Base-by-base conservation (phyloP, 2,888 invertebrate species). In the Drosophila suboccidentalis region DNA sequence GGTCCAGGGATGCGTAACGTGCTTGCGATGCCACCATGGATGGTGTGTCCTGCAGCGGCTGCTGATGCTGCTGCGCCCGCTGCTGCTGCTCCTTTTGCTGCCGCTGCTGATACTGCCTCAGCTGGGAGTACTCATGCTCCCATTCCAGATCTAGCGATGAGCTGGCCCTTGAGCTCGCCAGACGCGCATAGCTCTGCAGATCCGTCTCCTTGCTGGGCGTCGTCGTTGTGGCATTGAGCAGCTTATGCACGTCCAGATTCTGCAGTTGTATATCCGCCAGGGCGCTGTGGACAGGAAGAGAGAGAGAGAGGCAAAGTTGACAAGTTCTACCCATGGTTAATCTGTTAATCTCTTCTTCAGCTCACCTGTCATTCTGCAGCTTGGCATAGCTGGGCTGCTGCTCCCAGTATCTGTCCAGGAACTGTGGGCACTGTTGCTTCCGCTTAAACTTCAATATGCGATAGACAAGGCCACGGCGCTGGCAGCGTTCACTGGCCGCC, bases 61-160 rank as follows among this genome's bases (percentile, higher is more conserved):
- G 58, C 15, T 49, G 63, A 29, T 57, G 41, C 46, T 72, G 69
- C 9, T 63, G 70, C 13, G 64, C 51, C 50, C 29, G 29, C 29
- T 29, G 22, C 22, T 22, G 29, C 29, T 62, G 58, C 22, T 78
- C 72, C 49, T 75, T 76, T 6, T 81, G 80, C 32, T 70, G 78
- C 6, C 58, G 71, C 65, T 85, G 86, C 13, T 82, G 81, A 19
- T 80, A 72, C 41, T 81, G 71, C 2, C 76, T 44, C 62, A 90
- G 47, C 69, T 90, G 74, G 0, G 80, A 76, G 66, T 92, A 94
- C 92, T 95, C 95, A 85, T 95, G 95, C 91, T 95, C 95, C 95
- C 95, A 95, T 91, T 95, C 95, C 62, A 95, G 92, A 87, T 95
- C 95, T 63, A 95, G 91, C 4, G 95, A 95, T 26, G 93, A 93